Evolutionary conservation across 2,797 vertebrate genomes (phyloP), one percentile per base, ranked within the genome.

Genomic region (Oreortyx pictus): DNA sequence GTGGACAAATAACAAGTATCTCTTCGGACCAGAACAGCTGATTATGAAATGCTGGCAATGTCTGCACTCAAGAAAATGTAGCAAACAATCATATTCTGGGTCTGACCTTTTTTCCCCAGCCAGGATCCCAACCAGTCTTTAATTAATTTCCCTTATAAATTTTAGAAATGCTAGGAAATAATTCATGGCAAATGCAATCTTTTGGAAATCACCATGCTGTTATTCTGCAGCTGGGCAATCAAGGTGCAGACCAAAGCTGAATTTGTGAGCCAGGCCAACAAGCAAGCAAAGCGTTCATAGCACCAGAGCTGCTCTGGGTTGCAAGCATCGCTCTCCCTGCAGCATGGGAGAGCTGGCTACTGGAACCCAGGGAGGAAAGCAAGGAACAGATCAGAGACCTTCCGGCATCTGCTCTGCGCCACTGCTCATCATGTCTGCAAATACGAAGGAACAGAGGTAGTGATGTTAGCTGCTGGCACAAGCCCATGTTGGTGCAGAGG

Each of bases 91-190:
- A 77, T 35, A 82, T 17, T 84, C 89, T 70, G 74, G 22, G 61
- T 68, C 87, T 91, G 87, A 95, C 74, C 84, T 82, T 93, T 91
- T 93, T 84, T 81, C 22, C 23, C 60, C 67, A 27, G 85, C 77
- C 77, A 92, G 77, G 72, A 91, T 88, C 82, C 87, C 92, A 72
- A 80, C 57, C 41, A 57, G 77, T 68, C 77, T 91, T 89, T 88
- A 91, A 96, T 89, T 89, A 95, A 94, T 92, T 91, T 88, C 75
- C 76, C 74, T 82, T 90, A 82, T 9, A 92, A 95, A 95, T 47
- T 74, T 82, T 33, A 57, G n/a, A 57, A 57, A 57, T 88, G 85
- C 82, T 71, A 60, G 56, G 86, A 92, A 95, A 88, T 57, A 86
- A 93, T 73, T 88, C 72, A 84, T 0, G 1, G 80, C 68, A 89